These are phyloP conservation scores for Jordanella pulchra DNA, from an alignment of 2,797 vertebrate genomes.

Conservation along the genomic window DNA sequence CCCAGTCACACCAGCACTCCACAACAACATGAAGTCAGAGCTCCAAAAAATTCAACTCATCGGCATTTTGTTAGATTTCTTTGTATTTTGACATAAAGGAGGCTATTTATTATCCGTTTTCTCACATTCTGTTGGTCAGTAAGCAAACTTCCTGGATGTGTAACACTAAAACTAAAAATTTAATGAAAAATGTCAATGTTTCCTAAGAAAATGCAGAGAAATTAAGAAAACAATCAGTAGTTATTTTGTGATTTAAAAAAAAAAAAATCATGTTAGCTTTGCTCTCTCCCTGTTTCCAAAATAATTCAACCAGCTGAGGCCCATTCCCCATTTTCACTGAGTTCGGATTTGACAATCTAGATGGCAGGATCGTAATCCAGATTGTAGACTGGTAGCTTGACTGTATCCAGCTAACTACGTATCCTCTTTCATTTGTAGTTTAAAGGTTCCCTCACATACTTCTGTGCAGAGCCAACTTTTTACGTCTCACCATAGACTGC, in stretches of 20 bases:
- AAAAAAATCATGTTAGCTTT: neutral
- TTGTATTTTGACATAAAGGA: too few relatives aligned
- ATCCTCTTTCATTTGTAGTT: neutral
- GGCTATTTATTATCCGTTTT: too few relatives aligned
- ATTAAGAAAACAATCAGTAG: too few relatives aligned
- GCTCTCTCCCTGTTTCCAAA: neutral
- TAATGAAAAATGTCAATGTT: neutral
- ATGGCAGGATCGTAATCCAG: too few relatives aligned
- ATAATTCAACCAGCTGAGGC: too few relatives aligned
- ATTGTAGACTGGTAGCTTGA: too few relatives aligned
- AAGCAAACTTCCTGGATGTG: too few relatives aligned
- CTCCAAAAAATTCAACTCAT: neutral
- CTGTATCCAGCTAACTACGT: neutral
- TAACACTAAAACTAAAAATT: neutral
- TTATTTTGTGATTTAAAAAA: too few relatives aligned
- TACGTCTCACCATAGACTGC: too few relatives aligned
- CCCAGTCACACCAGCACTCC: conserved; percentile 49
- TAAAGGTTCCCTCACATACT: too few relatives aligned
- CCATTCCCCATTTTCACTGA: neutral
- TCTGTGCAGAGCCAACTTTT: neutral
- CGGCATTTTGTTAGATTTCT: neutral
- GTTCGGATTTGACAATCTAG: neutral
- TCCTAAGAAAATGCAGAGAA: neutral
- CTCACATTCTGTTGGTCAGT: too few relatives aligned
- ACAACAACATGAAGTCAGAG: neutral